Evolutionary conservation across 1,140 invertebrate genomes (phyloP).

Genomic region (Drosophila orosa): DNA sequence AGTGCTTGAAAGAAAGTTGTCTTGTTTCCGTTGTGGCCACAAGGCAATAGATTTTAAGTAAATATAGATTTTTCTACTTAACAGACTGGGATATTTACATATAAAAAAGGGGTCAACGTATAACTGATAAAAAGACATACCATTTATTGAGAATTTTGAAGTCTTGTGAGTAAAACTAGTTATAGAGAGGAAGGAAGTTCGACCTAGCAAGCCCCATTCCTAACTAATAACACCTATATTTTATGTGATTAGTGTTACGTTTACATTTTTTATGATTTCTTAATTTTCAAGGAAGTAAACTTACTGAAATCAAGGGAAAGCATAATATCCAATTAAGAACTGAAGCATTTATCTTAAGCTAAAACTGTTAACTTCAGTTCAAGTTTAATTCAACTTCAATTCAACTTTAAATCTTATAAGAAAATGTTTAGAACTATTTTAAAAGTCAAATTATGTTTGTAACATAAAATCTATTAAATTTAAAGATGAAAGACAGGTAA

Average conservation of each 20-base stretch:
- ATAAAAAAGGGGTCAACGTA: not conserved
- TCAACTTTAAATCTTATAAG: accelerated
- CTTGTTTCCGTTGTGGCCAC: conserved; percentile 11
- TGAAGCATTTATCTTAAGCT: not conserved
- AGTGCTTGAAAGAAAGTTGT: conserved; percentile 32
- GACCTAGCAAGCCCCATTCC: not conserved
- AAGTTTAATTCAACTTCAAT: too few relatives aligned
- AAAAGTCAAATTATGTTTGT: not conserved
- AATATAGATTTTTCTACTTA: not conserved
- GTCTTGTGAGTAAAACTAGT: not conserved
- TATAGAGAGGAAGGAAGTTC: not conserved
- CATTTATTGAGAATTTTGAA: not conserved
- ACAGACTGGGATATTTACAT: not conserved
- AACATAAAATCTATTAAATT: not conserved
- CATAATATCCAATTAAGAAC: not conserved
- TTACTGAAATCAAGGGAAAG: not conserved
- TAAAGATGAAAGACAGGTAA: too few relatives aligned
- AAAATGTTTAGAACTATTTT: not conserved
- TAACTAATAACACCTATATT: not conserved
- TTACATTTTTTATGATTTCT: not conserved
- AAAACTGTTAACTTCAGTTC: too few relatives aligned
- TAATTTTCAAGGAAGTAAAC: not conserved
- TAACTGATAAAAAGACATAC: not conserved
- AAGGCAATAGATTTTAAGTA: not conserved
- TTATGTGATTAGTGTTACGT: not conserved